Conservation (phyloP, 2,113 vertebrate species). For the Callaeas wilsoni region DNA sequence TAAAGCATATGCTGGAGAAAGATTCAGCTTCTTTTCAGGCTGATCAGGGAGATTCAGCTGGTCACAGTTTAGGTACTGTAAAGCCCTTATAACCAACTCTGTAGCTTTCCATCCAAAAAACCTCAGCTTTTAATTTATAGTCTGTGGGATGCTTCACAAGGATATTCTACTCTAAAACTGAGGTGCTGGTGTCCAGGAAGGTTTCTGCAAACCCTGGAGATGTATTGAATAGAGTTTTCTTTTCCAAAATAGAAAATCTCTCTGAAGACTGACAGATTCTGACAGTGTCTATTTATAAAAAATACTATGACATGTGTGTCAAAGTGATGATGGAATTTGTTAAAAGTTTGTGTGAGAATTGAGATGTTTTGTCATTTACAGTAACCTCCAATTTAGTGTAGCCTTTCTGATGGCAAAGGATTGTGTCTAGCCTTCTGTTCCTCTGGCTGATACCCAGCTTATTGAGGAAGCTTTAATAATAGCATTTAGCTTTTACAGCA, state of each 20-base stretch:
- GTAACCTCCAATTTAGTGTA: not conserved
- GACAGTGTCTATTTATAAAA: not conserved
- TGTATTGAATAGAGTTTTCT: not conserved
- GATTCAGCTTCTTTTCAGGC: not conserved
- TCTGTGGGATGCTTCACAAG: not conserved
- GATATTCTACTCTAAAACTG: not conserved
- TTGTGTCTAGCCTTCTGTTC: constrained; percentile 23
- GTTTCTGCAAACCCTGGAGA: not conserved
- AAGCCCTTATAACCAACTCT: not conserved
- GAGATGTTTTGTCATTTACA: constrained; percentile 27
- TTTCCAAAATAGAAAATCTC: not conserved
- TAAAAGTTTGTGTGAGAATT: not conserved
- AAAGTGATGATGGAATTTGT: not conserved
- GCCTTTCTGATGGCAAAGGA: not conserved
- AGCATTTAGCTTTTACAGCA: not conserved
- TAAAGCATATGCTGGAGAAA: not conserved
- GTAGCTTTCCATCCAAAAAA: not conserved
- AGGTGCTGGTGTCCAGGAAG: not conserved
- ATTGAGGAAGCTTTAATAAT: constrained; percentile 31
- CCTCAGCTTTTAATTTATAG: not conserved
- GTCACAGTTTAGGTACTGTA: not conserved
- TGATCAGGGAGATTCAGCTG: not conserved
- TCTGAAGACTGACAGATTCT: not conserved
- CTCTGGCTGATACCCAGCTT: not conserved
- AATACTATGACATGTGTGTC: not conserved